Conservation (phyloP, 2,797 vertebrate genomes). For the Acomys russatus region DNA sequence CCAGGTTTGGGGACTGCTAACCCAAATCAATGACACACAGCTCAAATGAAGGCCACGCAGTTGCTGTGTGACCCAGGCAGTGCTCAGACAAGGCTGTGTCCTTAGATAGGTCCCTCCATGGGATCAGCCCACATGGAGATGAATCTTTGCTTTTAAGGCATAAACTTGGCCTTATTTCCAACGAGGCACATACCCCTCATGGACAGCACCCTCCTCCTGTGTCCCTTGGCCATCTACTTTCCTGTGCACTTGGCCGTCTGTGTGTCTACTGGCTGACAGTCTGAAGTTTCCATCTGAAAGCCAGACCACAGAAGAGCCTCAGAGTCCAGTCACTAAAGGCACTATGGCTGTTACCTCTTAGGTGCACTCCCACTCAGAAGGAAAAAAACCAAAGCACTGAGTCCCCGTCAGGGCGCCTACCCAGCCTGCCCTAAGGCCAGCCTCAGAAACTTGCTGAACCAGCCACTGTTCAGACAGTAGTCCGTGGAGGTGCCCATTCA, state of each 20-base stretch:
- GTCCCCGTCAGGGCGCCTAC: not conserved
- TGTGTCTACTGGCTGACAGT: not conserved
- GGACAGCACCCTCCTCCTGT: not conserved
- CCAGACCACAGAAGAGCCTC: not conserved
- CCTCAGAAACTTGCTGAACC: not conserved
- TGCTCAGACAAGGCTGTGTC: not conserved
- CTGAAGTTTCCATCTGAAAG: conserved; percentile 24
- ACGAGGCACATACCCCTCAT: not conserved
- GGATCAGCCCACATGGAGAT: not conserved
- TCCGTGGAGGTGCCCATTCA: too few species aligned
- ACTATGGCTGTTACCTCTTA: not conserved
- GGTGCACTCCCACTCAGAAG: not conserved
- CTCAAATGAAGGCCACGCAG: not conserved
- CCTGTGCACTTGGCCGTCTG: not conserved
- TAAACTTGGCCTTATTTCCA: not conserved
- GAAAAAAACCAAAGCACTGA: not conserved
- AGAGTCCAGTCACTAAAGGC: not conserved
- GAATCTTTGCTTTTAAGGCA: not conserved
- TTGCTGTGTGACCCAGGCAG: not conserved
- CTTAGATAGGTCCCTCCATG: not conserved
- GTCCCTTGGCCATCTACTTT: not conserved
- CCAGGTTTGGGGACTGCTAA: not conserved
- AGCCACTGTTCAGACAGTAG: too few species aligned
- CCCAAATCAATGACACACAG: conserved; percentile 2
- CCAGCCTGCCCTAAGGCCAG: not conserved